These are phyloP conservation scores for Electrophaes corylata DNA, from an alignment of 2,888 invertebrate species.

Conservation along the genomic window DNA sequence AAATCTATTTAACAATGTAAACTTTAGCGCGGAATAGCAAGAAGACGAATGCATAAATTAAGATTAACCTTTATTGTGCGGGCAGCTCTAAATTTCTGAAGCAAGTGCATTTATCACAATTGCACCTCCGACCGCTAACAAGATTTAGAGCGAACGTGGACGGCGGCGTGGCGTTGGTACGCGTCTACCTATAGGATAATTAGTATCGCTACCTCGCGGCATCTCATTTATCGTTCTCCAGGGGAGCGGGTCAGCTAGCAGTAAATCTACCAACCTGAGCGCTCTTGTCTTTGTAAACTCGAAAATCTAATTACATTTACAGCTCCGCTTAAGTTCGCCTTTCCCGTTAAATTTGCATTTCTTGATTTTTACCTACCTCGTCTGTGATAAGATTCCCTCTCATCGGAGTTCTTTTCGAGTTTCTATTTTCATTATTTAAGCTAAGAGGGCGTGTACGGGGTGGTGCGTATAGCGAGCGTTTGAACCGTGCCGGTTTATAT, in stretches of 20 bases:
- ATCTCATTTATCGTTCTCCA: constrained; percentile 80
- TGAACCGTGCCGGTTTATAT: constrained; percentile 66
- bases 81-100: constrained; percentile 55
- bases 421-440: constrained; percentile 49
- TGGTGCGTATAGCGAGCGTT: constrained; percentile 61
- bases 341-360: constrained; percentile 77
- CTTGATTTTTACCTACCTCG: constrained; percentile 65
- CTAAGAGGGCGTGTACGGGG: constrained; percentile 45
- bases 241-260: constrained; percentile 81
- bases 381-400: constrained; percentile 64
- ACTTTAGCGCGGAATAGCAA: constrained; percentile 24
- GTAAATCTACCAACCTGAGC: constrained; percentile 83
- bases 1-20: constrained; percentile 15
- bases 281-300: constrained; percentile 82
- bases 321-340: constrained; percentile 76
- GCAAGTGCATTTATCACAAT: constrained; percentile 68
- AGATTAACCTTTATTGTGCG: constrained; percentile 44
- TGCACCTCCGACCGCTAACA: constrained; percentile 71
- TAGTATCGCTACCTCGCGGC: constrained; percentile 81
- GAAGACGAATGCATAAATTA: constrained; percentile 42
- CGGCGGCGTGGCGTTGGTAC: constrained; percentile 56
- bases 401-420: constrained; percentile 52
- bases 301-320: constrained; percentile 84
- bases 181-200: constrained; percentile 79
- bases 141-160: constrained; percentile 70